Conservation (phyloP, 2,113 vertebrate genomes). For the Silurus glanis region DNA sequence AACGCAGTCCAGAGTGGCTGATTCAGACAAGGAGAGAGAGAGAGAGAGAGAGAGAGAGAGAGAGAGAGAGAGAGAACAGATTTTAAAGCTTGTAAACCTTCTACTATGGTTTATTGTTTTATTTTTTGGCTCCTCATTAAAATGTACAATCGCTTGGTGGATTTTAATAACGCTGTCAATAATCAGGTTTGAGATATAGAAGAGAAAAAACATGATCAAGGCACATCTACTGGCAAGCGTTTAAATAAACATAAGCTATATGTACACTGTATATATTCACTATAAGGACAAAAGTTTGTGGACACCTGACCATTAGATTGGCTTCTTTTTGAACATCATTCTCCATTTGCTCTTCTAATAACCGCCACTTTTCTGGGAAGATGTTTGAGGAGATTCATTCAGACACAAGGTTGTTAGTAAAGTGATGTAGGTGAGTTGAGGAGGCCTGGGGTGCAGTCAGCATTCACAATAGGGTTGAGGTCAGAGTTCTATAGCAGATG, state of each 20-base stretch:
- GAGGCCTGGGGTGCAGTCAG: no score
- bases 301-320: no score
- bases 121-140: not conserved
- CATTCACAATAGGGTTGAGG: no score
- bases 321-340: no score
- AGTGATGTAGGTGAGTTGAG: no score
- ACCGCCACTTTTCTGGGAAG: no score
- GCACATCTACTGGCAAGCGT: not conserved
- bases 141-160: not conserved
- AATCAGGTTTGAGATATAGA: not conserved
- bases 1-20: conserved; percentile 64
- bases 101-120: not conserved
- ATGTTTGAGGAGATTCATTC: no score
- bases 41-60: not conserved
- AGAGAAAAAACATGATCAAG: not conserved
- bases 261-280: no score
- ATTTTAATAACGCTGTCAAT: not conserved
- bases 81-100: conserved; percentile 1
- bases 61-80: not conserved
- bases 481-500: no score
- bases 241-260: not conserved
- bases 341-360: no score
- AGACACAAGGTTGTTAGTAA: no score
- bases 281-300: no score
- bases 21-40: not conserved